Percentiles rank a stretch among this genome's conserved stretches.
Conservation (phyloP, 2,888 invertebrate genomes). For the Cheilosia variabilis region DNA sequence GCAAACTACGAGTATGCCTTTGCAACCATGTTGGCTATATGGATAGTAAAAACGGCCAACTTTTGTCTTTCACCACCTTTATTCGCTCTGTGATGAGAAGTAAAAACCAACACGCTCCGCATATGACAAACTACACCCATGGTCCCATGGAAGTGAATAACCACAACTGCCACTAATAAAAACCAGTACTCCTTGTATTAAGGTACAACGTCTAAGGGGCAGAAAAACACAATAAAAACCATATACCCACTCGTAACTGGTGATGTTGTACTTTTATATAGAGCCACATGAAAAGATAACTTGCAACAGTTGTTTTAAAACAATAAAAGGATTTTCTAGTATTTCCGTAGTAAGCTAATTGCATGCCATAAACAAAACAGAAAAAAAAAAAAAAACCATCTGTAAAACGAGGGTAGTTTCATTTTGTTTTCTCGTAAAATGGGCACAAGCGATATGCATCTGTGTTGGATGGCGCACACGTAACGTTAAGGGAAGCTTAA, state of each 20-base stretch:
- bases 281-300: background rate
- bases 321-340: constrained; percentile 29
- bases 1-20: no score
- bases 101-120: no score
- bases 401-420: constrained; percentile 1
- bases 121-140: no score
- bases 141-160: no score
- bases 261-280: background rate
- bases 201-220: no score
- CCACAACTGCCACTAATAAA: no score
- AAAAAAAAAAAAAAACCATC: background rate
- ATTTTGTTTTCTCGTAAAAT: background rate
- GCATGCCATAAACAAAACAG: constrained; percentile 4
- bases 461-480: background rate
- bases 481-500: background rate
- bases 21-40: no score
- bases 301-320: constrained; percentile 14
- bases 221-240: no score
- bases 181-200: no score
- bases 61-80: no score
- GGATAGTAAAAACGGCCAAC: no score
- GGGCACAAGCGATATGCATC: constrained; percentile 5
- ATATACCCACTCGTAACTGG: background rate
- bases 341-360: background rate
- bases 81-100: no score